Conservation (phyloP, 2,113 vertebrate species). For the Myotis davidii region DNA sequence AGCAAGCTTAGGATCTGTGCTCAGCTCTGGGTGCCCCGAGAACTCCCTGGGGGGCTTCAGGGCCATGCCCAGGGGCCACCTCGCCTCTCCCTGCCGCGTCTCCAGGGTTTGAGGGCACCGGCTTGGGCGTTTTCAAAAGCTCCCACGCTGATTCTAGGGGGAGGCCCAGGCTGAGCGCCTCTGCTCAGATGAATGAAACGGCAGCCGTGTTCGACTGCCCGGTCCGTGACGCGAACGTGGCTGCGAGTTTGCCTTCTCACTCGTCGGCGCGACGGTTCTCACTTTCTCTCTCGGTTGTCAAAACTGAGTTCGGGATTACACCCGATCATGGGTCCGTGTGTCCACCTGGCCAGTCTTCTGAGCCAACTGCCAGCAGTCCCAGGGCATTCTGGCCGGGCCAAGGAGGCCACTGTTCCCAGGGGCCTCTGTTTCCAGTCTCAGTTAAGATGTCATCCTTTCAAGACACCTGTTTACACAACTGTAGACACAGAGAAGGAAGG, state of each 20-base stretch:
- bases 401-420: neutral
- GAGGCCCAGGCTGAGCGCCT: neutral
- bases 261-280: neutral
- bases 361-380: neutral
- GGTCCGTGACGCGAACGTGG: neutral
- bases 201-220: neutral
- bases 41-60: neutral
- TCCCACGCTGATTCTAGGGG: neutral
- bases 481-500: neutral
- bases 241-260: neutral
- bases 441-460: slow-evolving; percentile 28
- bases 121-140: neutral
- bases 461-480: neutral
- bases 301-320: neutral
- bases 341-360: neutral
- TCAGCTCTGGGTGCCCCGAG: neutral
- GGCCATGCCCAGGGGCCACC: neutral
- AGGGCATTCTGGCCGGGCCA: neutral
- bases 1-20: neutral
- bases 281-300: neutral
- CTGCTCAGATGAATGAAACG: neutral
- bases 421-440: neutral
- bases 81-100: neutral
- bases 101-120: neutral
- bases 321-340: neutral